These are phyloP conservation scores for Cataglyphis cursor DNA, from an alignment of 2,888 invertebrate genomes.

Conservation along the genomic window DNA sequence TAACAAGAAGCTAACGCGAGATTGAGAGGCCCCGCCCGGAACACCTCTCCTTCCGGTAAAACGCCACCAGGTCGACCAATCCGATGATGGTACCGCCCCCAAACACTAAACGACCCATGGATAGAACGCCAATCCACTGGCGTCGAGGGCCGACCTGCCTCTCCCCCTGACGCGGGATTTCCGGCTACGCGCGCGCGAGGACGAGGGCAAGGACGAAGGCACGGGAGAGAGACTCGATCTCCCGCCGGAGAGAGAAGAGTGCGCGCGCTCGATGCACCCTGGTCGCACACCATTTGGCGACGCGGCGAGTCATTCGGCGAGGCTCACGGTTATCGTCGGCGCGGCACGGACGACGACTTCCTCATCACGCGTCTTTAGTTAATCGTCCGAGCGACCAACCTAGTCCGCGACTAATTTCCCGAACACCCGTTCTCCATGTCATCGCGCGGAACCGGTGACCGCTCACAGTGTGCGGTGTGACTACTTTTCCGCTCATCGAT, in stretches of 20 bases:
- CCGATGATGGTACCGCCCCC: constrained; percentile 76
- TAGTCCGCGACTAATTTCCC: not conserved
- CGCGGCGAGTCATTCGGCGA: constrained; percentile 64
- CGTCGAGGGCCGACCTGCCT: constrained; percentile 64
- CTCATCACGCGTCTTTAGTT: constrained; percentile 33
- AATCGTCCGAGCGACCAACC: constrained; percentile 3
- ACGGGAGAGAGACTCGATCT: constrained; percentile 66
- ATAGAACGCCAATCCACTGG: constrained; percentile 70
- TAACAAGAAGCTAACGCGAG: constrained; percentile 87
- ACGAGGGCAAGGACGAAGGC: constrained; percentile 50
- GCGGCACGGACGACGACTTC: constrained; percentile 38
- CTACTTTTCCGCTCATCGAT: constrained; percentile 36
- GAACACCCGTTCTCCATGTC: constrained; percentile 31
- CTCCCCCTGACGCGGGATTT: constrained; percentile 36
- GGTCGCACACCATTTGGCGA: constrained; percentile 70
- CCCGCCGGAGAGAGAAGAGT: constrained; percentile 63
- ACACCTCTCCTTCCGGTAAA: constrained; percentile 79
- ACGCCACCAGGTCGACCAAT: constrained; percentile 77
- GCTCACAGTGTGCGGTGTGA: constrained; percentile 37
- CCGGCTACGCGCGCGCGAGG: constrained; percentile 51
- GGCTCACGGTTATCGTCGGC: constrained; percentile 51
- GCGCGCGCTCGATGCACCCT: constrained; percentile 71
- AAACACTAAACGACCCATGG: constrained; percentile 64
- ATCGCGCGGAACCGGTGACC: constrained; percentile 17
- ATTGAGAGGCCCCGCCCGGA: constrained; percentile 86